phyloP scores from a whole-genome alignment of 2,797 vertebrate genomes.

The Natrix natrix region DNA sequence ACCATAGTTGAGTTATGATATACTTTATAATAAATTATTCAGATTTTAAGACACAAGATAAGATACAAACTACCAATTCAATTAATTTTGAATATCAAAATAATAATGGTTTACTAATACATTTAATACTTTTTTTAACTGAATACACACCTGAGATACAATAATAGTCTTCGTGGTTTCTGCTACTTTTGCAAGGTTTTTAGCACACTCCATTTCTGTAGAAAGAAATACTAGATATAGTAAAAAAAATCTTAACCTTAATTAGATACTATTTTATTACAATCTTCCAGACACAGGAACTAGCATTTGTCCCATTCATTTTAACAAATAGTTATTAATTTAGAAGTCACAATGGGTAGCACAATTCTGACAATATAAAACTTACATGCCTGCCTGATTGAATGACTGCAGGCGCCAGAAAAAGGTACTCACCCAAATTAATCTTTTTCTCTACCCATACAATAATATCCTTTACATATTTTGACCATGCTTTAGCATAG shows the following conservation, averaged over 20 bases:
- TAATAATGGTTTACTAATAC: background rate
- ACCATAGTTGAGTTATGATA: background rate
- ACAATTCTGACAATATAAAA: constrained; percentile 68
- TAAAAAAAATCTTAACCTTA: constrained; percentile 18
- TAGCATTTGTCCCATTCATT: constrained; percentile 46
- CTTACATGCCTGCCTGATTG: constrained; percentile 41
- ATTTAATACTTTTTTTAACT: background rate
- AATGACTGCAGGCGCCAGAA: constrained; percentile 51
- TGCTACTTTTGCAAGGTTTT: constrained; percentile 91
- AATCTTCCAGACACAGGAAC: constrained; percentile 57
- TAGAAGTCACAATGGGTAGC: constrained; percentile 68
- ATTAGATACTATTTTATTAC: constrained; percentile 32
- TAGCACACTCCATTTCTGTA: constrained; percentile 91
- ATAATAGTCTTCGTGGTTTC: constrained; percentile 89
- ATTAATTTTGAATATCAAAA: background rate
- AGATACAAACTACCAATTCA: background rate
- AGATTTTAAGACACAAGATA: background rate
- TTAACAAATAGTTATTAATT: constrained; percentile 62
- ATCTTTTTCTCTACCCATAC: constrained; percentile 95
- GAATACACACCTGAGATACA: constrained; percentile 82
- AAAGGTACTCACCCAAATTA: constrained; percentile 84
- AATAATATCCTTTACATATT: constrained; percentile 95
- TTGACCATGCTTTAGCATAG: constrained; percentile 98
- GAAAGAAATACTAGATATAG: constrained; percentile 17
- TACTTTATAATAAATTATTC: background rate